A percentile compares a stretch with the other conserved stretches of the same genome.
Conservation (phyloP, 2,888 invertebrate species). For the Harmothoe impar region DNA sequence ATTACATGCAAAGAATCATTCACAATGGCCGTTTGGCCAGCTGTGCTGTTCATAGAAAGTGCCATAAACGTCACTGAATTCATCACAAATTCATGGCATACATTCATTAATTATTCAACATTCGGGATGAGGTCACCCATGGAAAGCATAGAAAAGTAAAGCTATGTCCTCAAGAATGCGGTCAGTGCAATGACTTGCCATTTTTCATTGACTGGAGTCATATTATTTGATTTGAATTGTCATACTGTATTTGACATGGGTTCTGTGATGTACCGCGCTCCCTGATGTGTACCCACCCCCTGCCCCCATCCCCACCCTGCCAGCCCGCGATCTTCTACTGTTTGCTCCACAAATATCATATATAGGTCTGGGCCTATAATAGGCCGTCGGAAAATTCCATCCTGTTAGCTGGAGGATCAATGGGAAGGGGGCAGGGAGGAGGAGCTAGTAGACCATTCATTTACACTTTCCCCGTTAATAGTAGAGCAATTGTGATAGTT, state of each 20-base stretch:
- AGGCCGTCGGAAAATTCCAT: conserved; percentile 30
- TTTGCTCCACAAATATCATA: conserved; percentile 35
- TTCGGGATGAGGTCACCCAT: background rate
- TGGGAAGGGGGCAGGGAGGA: background rate
- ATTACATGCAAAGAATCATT: too few relatives aligned
- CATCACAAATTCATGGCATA: too few relatives aligned
- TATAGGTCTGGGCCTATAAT: background rate
- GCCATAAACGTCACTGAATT: too few relatives aligned
- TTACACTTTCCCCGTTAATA: too few relatives aligned
- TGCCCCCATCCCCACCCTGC: background rate
- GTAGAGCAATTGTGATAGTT: too few relatives aligned
- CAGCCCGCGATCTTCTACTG: background rate
- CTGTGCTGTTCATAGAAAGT: too few relatives aligned
- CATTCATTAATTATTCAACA: conserved; percentile 1
- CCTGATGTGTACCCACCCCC: too few relatives aligned
- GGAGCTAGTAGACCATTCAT: background rate
- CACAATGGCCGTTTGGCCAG: too few relatives aligned
- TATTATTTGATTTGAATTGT: background rate
- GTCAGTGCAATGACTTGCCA: background rate
- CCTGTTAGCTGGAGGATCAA: background rate
- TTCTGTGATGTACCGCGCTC: too few relatives aligned
- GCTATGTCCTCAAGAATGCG: background rate
- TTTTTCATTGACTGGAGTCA: background rate
- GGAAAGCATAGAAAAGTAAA: background rate
- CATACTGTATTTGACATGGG: background rate